Percentiles rank a stretch among this genome's conserved stretches.
phyloP scores from a whole-genome alignment of 1,140 invertebrate genomes.

The Sweltsa coloradensis region DNA sequence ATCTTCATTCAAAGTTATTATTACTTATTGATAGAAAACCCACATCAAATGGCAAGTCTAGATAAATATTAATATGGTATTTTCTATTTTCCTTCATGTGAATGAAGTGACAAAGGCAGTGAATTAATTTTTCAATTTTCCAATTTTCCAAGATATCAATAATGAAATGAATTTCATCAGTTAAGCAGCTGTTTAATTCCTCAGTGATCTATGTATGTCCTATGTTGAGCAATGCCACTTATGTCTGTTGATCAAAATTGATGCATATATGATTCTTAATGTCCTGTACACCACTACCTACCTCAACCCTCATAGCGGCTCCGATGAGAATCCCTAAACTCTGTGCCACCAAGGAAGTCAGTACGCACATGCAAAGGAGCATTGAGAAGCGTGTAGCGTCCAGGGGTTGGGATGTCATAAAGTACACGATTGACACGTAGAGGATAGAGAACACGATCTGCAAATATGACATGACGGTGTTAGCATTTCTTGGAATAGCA shows the following conservation, averaged over 20 bases:
- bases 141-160: too few species aligned
- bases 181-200: too few species aligned
- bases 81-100: too few species aligned
- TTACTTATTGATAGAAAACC: too few species aligned
- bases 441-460: conserved; percentile 80
- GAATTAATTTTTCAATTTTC: too few species aligned
- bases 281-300: conserved; percentile 23
- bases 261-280: neutral
- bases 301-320: conserved; percentile 76
- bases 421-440: conserved; percentile 88
- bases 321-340: conserved; percentile 86
- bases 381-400: conserved; percentile 74
- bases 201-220: too few species aligned
- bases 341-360: conserved; percentile 84
- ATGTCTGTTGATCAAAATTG: neutral
- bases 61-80: too few species aligned
- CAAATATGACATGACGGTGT: conserved; percentile 19
- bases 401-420: conserved; percentile 86
- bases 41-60: too few species aligned
- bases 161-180: too few species aligned
- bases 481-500: neutral
- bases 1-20: too few species aligned
- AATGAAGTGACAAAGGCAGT: too few species aligned
- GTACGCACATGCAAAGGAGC: conserved; percentile 75
- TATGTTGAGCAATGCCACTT: neutral